Percentiles rank a stretch among this genome's conserved stretches.
Evolutionary conservation across 2,113 vertebrate genomes (phyloP).

Genomic region (Eurypyga helias): DNA sequence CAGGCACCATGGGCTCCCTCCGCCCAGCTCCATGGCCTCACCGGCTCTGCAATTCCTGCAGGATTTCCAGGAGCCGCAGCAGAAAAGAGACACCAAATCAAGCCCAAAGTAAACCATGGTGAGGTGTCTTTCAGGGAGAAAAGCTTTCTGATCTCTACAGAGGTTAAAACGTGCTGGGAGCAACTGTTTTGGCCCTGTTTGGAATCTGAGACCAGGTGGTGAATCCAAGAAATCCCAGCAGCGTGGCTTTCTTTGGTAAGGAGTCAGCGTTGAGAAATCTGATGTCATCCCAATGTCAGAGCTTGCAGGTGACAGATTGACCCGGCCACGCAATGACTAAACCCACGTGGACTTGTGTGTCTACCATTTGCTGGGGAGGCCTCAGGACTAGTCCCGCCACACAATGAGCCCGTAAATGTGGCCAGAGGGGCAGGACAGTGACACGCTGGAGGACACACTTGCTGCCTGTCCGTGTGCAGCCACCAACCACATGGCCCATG

Average conservation of each 20-base stretch:
- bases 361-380: background rate
- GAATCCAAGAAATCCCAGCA: background rate
- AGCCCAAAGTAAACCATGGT: background rate
- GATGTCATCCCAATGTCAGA: background rate
- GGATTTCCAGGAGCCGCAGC: background rate
- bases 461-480: background rate
- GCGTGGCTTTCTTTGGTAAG: background rate
- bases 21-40: accelerated
- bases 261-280: background rate
- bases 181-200: background rate
- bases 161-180: background rate
- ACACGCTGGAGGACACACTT: accelerated
- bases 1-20: background rate
- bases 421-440: background rate
- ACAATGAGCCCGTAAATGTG: background rate
- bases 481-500: background rate
- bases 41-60: background rate
- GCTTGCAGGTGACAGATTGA: background rate
- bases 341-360: background rate
- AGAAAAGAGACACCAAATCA: background rate
- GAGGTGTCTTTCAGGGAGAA: background rate
- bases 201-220: background rate
- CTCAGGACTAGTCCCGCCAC: background rate
- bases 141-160: background rate
- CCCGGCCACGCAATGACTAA: accelerated